Conservation (phyloP, 1,140 invertebrate genomes). For the Sinonovacula constricta region DNA sequence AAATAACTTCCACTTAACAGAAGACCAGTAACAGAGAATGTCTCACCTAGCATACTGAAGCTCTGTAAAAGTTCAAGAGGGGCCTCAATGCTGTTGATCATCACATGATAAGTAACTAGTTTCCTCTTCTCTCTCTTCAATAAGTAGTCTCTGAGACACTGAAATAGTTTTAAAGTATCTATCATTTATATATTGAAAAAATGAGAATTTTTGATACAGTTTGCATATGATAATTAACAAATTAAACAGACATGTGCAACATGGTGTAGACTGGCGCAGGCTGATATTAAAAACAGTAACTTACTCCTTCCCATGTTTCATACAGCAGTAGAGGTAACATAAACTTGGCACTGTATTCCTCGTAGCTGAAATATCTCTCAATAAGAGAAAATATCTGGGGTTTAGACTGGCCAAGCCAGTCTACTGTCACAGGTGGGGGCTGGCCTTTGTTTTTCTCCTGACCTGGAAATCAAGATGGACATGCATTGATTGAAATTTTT, state of each 20-base stretch:
- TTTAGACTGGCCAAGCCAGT: background rate
- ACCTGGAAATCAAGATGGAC: background rate
- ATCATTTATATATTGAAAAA: too few relatives aligned
- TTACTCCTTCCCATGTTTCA: slow-evolving; percentile 50
- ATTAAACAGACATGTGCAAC: too few relatives aligned
- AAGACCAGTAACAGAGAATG: too few relatives aligned
- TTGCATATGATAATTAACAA: too few relatives aligned
- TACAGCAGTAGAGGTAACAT: slow-evolving; percentile 45
- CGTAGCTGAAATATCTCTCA: slow-evolving; percentile 10
- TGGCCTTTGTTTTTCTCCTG: background rate
- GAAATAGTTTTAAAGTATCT: too few relatives aligned
- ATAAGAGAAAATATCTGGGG: slow-evolving; percentile 16
- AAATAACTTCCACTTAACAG: too few relatives aligned
- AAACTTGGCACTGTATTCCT: slow-evolving; percentile 46
- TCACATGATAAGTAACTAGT: background rate
- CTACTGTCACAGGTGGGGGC: slow-evolving; percentile 26
- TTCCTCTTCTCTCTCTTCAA: background rate
- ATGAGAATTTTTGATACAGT: too few relatives aligned
- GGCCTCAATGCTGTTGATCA: background rate
- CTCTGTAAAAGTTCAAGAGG: too few relatives aligned
- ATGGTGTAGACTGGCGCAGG: background rate
- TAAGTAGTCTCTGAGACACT: slow-evolving; percentile 34
- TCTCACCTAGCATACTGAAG: too few relatives aligned
- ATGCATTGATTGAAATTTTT: background rate
- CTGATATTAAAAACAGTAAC: slow-evolving; percentile 1